These are phyloP conservation scores for Dryobotodes eremita DNA, from an alignment of 2,888 invertebrate species.

Conservation along the genomic window DNA sequence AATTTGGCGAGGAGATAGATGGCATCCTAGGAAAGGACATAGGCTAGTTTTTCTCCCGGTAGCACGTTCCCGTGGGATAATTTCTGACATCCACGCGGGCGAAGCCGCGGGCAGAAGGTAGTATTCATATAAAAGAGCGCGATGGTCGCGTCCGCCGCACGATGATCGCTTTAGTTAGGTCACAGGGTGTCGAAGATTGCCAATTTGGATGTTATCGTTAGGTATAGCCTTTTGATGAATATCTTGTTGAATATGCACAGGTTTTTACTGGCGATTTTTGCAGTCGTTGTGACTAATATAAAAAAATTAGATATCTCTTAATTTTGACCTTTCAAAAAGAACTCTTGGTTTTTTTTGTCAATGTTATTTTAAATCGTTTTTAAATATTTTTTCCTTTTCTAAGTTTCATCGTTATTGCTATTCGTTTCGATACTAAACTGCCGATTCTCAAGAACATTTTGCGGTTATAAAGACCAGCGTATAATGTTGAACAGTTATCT, in stretches of 20 bases:
- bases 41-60: no score
- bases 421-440: background rate
- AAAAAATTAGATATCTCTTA: background rate
- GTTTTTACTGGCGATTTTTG: background rate
- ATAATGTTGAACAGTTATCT: conserved; percentile 15
- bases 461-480: conserved; percentile 5
- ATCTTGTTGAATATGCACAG: background rate
- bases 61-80: no score
- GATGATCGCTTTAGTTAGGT: background rate
- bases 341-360: background rate
- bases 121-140: no score
- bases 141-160: no score
- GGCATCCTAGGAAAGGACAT: no score
- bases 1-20: no score
- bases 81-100: no score
- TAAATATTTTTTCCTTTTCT: background rate
- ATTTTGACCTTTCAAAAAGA: background rate
- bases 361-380: background rate
- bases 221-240: background rate
- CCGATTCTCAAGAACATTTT: conserved; percentile 5
- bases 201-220: background rate
- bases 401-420: background rate
- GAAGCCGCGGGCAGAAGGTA: no score
- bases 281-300: background rate
- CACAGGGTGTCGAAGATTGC: background rate